Evolutionary conservation across 2,113 vertebrate species (phyloP), one percentile per base, ranked within the genome.

Genomic region (Propithecus coquereli): DNA sequence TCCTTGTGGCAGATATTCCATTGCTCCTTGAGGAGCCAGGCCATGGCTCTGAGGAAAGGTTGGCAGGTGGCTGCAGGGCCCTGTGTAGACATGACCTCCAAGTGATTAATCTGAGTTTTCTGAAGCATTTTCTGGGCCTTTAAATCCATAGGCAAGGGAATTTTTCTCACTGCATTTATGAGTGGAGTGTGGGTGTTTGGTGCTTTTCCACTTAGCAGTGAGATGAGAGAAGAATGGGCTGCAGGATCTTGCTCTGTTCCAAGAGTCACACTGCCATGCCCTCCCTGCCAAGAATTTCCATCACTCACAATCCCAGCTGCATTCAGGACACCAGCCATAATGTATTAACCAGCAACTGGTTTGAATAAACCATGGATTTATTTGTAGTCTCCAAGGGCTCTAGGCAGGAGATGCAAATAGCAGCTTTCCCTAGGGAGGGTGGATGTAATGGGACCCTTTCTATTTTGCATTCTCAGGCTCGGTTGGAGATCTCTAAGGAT

Each of bases 401-500:
- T 9, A 30, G 82, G 45, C 54, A 92, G 74, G 47, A 95, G 63
- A 97, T 90, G 95, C 94, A 95, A 97, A 97, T 4, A 40, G 45
- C 13, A 27, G 66, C 73, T 93, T 94, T 95, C 43, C 65, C 85
- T 70, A 14, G 59, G 27, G 37, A 92, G 37, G n/a, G 6, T 27
- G 45, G 8, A 6, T 63, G 94, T 83, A 93, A 95, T 37, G 37
- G 6, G 70, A 92, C 68, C 73, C 80, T 47, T 87, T 80, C 94
- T 83, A 37, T 70, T 96, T 96, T 96, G 89, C 91, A 71, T 94
- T 50, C 74, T 50, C 54, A 4, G 34, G 37, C 23, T 45, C 37
- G 22, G 43, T 10, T 34, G 13, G 71, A 10, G 18, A 11, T 59
- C 30, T 92, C 43, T 43, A 32, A 47, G 23, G 54, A 59, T 34